Evolutionary conservation across 2,888 invertebrate species (phyloP).

Genomic region (Drosophila pseudotakahashii): DNA sequence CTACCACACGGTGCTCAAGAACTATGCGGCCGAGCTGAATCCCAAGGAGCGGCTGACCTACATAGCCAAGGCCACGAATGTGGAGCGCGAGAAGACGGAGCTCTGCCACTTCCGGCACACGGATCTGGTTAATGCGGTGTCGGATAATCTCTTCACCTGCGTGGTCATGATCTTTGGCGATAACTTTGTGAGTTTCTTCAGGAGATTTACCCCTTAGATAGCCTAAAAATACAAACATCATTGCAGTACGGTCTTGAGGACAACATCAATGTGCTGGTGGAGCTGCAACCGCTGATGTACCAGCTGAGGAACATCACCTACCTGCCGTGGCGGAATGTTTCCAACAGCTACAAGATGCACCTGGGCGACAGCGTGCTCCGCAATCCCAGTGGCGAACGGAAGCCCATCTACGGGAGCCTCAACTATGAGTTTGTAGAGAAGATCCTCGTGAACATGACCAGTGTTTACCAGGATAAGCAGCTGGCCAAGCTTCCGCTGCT

Average conservation of each 20-base stretch:
- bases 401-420: constrained; percentile 79
- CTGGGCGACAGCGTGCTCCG: constrained; percentile 70
- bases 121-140: constrained; percentile 73
- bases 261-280: constrained; percentile 80
- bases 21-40: constrained; percentile 73
- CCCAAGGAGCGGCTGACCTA: constrained; percentile 81
- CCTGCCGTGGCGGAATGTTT: constrained; percentile 79
- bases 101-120: constrained; percentile 81
- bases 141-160: constrained; percentile 75
- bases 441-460: constrained; percentile 68
- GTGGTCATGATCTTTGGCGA: constrained; percentile 82
- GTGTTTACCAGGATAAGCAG: constrained; percentile 50
- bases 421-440: constrained; percentile 80
- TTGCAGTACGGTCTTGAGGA: constrained; percentile 76
- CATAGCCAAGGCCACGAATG: constrained; percentile 80
- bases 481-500: constrained; percentile 70
- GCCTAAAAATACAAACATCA: no score
- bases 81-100: constrained; percentile 77
- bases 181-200: constrained; percentile 74
- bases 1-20: constrained; percentile 65
- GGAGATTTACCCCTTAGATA: neutral
- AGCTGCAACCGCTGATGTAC: constrained; percentile 79
- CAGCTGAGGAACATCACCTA: constrained; percentile 79
- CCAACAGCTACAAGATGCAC: constrained; percentile 78
- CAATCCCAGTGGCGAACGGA: constrained; percentile 73